Evolutionary conservation across 2,888 invertebrate genomes (phyloP).

Genomic region (Conus canariensis): DNA sequence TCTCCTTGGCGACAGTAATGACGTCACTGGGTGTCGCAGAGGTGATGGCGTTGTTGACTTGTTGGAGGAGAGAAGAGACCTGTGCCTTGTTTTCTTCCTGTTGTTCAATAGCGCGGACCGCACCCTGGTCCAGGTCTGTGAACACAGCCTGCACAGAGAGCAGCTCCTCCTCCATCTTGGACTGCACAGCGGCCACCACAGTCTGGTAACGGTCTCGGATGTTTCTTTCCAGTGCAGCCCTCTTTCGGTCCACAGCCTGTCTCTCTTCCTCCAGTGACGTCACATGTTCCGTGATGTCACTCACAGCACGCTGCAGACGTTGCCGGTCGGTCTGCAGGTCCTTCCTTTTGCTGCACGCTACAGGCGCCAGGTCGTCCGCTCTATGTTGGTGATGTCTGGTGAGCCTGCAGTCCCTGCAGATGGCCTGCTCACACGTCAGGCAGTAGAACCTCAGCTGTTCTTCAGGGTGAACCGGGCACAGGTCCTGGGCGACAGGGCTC

Average conservation of each 20-base stretch:
- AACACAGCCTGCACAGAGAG: background rate
- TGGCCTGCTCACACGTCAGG: background rate
- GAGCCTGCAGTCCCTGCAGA: background rate
- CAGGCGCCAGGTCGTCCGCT: background rate
- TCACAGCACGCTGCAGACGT: background rate
- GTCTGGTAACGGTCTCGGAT: background rate
- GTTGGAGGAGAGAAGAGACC: background rate
- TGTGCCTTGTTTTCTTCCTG: background rate
- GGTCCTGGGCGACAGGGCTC: too few relatives aligned
- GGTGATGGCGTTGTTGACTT: background rate
- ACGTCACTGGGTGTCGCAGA: background rate
- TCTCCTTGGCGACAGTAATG: background rate
- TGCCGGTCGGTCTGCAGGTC: background rate
- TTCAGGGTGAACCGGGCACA: background rate
- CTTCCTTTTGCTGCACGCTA: background rate
- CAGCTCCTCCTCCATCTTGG: background rate
- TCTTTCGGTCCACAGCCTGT: background rate
- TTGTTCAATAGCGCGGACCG: background rate
- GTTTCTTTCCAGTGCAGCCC: background rate
- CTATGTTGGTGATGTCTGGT: background rate
- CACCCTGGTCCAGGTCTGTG: background rate
- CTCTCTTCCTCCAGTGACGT: background rate
- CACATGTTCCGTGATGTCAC: background rate
- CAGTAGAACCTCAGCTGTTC: slow-evolving; percentile 16
- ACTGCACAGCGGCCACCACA: slow-evolving; percentile 3